These are phyloP conservation scores for Scotopteryx bipunctaria DNA, from an alignment of 2,888 invertebrate species.

Conservation along the genomic window DNA sequence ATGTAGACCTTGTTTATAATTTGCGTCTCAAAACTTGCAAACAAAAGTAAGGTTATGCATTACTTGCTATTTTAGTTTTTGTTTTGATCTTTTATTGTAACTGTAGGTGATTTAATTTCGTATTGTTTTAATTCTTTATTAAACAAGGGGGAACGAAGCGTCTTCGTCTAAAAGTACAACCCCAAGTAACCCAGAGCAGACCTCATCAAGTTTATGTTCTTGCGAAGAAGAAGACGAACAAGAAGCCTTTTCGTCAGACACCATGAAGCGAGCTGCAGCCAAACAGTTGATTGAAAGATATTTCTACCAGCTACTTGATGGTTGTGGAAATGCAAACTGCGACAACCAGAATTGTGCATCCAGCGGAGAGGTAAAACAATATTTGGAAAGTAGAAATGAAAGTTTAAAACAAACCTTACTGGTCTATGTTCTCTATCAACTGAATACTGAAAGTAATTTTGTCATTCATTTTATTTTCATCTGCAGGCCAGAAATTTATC, in stretches of 20 bases:
- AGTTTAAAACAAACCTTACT: too few relatives aligned
- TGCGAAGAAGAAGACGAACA: constrained; percentile 52
- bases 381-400: too few relatives aligned
- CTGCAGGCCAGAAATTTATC: constrained; percentile 87
- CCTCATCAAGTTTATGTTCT: constrained; percentile 65
- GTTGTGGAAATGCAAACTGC: constrained; percentile 95
- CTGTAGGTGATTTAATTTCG: constrained; percentile 22
- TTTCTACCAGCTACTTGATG: constrained; percentile 95
- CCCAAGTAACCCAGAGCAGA: constrained; percentile 61
- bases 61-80: constrained; percentile 78
- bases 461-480: constrained; percentile 24
- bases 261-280: constrained; percentile 90
- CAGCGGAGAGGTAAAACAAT: constrained; percentile 87
- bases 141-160: constrained; percentile 78
- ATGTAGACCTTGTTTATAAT: neutral
- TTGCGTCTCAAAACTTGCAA: neutral
- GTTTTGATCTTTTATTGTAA: constrained; percentile 53
- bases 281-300: constrained; percentile 95
- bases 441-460: too few relatives aligned
- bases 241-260: constrained; percentile 76
- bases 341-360: constrained; percentile 95
- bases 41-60: constrained; percentile 65
- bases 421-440: too few relatives aligned
- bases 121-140: constrained; percentile 27
- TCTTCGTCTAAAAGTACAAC: constrained; percentile 75